phyloP scores from a whole-genome alignment of 2,113 vertebrate species.

The Megaptera novaeangliae region DNA sequence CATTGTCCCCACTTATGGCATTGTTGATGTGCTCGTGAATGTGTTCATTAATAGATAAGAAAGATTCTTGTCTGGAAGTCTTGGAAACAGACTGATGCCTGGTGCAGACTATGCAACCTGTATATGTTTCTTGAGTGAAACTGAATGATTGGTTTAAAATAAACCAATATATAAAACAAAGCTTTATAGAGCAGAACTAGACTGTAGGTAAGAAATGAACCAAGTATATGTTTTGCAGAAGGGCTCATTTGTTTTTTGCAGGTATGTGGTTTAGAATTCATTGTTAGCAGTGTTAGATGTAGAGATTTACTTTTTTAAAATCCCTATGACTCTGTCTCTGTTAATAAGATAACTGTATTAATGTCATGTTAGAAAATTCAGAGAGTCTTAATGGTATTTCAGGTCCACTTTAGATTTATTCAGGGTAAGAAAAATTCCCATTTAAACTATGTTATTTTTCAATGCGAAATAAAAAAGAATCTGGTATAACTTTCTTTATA shows the following conservation, averaged over 20 bases:
- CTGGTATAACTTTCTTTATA: background rate
- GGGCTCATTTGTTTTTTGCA: background rate
- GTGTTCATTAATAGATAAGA: background rate
- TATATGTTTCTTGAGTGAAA: background rate
- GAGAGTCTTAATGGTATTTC: background rate
- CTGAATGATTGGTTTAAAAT: background rate
- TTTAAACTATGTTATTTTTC: background rate
- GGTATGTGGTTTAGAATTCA: background rate
- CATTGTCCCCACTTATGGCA: background rate
- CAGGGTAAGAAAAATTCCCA: background rate
- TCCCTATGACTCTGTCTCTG: background rate
- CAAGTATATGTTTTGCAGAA: background rate
- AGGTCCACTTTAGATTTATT: slow-evolving; percentile 7
- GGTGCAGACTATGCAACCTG: background rate
- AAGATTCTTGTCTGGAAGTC: background rate
- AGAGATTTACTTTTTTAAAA: background rate
- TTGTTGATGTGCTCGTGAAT: background rate
- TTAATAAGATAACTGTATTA: background rate
- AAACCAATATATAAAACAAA: background rate
- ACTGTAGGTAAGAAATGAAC: background rate
- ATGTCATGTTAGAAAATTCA: background rate
- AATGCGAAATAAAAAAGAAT: background rate
- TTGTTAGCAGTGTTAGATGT: background rate
- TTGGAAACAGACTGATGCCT: background rate
- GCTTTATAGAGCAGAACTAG: background rate